phyloP scores from a whole-genome alignment of 2,888 invertebrate genomes.

The Erynnis tages region DNA sequence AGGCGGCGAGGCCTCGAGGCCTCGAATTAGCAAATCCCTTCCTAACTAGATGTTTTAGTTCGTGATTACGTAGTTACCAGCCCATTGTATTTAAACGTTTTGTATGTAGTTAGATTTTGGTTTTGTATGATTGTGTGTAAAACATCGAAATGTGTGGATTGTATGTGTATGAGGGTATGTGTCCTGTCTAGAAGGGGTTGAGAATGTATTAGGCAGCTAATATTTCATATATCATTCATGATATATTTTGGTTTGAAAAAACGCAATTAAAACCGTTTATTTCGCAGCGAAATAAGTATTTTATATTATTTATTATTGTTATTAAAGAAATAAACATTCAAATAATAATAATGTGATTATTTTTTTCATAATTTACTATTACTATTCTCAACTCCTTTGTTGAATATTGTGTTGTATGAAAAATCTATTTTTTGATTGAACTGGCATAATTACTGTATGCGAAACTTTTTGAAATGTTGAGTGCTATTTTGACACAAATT shows the following conservation, averaged over 20 bases:
- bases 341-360: background rate
- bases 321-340: background rate
- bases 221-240: too few relatives aligned
- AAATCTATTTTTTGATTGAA: too few relatives aligned
- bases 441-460: too few relatives aligned
- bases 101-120: constrained; percentile 29
- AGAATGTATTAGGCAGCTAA: background rate
- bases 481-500: constrained; percentile 15
- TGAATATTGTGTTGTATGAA: background rate
- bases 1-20: constrained; percentile 13
- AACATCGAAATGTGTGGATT: background rate
- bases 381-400: background rate
- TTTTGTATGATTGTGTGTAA: constrained; percentile 5
- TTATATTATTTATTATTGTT: background rate
- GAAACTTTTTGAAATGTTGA: background rate
- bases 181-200: background rate
- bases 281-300: background rate
- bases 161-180: background rate
- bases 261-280: too few relatives aligned
- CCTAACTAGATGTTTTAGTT: constrained; percentile 22
- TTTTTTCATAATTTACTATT: too few relatives aligned
- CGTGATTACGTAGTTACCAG: constrained; percentile 52
- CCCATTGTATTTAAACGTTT: constrained; percentile 35
- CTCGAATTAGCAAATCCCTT: constrained; percentile 25
- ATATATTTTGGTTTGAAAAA: too few relatives aligned